Percentiles rank a stretch among this genome's conserved stretches.
Evolutionary conservation across 2,797 vertebrate genomes (phyloP).

Genomic region (Tapera naevia): DNA sequence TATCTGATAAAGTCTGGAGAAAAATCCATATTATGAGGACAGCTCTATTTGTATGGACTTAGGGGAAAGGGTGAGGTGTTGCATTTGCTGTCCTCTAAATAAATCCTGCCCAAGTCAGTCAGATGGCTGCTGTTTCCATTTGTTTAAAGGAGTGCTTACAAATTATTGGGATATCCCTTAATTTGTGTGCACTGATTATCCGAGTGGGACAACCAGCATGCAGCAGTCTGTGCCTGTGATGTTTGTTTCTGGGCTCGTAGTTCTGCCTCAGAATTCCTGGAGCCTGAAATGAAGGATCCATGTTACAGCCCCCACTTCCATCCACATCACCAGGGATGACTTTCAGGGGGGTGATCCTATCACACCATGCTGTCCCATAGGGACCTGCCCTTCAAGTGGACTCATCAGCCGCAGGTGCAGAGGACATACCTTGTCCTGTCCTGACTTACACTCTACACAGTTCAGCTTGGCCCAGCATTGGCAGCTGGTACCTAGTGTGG

Average conservation of each 20-base stretch:
- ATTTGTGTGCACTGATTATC: not conserved
- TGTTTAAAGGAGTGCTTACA: not conserved
- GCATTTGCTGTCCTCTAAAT: not conserved
- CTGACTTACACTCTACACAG: not conserved
- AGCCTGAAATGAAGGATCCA: not conserved
- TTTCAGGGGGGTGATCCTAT: not conserved
- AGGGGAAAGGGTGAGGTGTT: not conserved
- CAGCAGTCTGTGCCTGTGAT: rapidly evolving
- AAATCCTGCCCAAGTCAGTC: not conserved
- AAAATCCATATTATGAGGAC: not conserved
- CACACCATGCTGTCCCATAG: not conserved
- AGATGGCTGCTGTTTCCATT: not conserved
- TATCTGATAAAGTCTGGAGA: not conserved
- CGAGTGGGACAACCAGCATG: not conserved
- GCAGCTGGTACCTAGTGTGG: not conserved
- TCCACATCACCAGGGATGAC: not conserved
- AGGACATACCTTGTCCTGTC: not conserved
- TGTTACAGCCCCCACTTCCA: not conserved
- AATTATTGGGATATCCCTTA: not conserved
- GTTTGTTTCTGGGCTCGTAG: rapidly evolving
- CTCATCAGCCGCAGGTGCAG: not conserved
- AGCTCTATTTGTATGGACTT: not conserved
- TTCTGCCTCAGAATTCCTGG: not conserved
- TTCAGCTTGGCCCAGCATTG: not conserved
- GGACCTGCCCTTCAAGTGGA: not conserved